Percentiles rank a stretch among this genome's conserved stretches.
phyloP scores from a whole-genome alignment of 2,113 vertebrate genomes.

The Centrocercus urophasianus region DNA sequence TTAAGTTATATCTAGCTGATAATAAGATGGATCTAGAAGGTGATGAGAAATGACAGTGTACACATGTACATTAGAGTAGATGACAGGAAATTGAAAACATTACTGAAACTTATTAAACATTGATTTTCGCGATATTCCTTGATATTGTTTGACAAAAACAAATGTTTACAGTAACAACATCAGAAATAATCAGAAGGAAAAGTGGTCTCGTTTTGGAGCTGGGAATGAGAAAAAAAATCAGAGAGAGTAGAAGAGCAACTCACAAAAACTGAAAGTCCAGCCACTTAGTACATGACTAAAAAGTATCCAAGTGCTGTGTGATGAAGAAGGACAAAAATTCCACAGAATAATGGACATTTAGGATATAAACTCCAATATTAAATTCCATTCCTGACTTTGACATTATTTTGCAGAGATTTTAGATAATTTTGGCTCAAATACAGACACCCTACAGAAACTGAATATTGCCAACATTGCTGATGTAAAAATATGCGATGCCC shows the following conservation, averaged over 20 bases:
- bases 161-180: slow-evolving; percentile 57
- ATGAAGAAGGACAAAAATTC: neutral
- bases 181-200: neutral
- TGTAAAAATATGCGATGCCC: neutral
- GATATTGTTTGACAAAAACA: slow-evolving; percentile 67
- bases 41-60: slow-evolving; percentile 66
- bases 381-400: neutral
- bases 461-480: neutral
- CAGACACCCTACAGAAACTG: neutral
- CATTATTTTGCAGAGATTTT: neutral
- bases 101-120: slow-evolving; percentile 74
- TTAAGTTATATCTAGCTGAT: slow-evolving; percentile 71
- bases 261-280: neutral
- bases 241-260: neutral
- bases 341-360: neutral
- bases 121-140: slow-evolving; percentile 73
- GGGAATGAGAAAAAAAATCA: neutral
- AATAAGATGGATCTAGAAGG: slow-evolving; percentile 72
- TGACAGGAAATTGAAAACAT: slow-evolving; percentile 75
- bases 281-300: neutral
- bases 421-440: neutral
- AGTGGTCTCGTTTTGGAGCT: neutral
- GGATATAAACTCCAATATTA: neutral
- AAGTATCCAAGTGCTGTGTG: neutral
- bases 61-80: slow-evolving; percentile 67